Base-by-base conservation (phyloP, 1,140 invertebrate genomes). In the Lutraria rhynchaena region DNA sequence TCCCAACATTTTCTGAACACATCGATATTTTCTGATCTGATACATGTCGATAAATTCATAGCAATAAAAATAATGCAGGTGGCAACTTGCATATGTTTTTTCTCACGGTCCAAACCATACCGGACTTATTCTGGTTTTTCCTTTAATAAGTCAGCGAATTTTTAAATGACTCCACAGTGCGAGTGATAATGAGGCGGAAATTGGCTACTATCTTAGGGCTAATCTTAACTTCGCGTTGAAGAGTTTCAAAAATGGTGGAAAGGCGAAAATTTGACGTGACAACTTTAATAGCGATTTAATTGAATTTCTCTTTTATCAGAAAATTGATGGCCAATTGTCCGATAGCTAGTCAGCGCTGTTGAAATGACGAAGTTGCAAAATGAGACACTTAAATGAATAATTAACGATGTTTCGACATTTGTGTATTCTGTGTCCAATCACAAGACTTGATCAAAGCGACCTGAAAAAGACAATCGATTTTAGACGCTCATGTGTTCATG, bases 141-240 rank as follows among this genome's bases (percentile, higher is more conserved):
- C 35, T 24, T 63, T 33, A 31, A 51, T 37, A 63, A 55, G 37
- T 65, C 51, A n/a, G n/a, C 60, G 44, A 24, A 67, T n/a, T 24
- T 22, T 31, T 5, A 65, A 63, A 67, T 51, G 58, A n/a, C 22
- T 67, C 51, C 24, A 29, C 65, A 35, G 27, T 37, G 9, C 13
- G 24, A 22, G 76, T 44, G 76, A 80, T 80, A 80, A 80, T 80
- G 29, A 70, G 76, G 63, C 76, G 76, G 76, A 58, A 80, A 80
- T 80, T 80, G 65, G 35, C 76, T 19, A 69, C 76, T 80, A 80
- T 80, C 76, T 80, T 37, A 9, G 9, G 35, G 55, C 49, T 67
- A 69, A 70, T 69, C 65, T 70, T 69, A 69, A 44, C 63, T 70
- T 27, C 65, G 31, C 11, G 49, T 37, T 67, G 61, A 44, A 77